These are phyloP conservation scores for Dreissena polymorpha DNA, from an alignment of 1,140 invertebrate genomes.

Conservation along the genomic window DNA sequence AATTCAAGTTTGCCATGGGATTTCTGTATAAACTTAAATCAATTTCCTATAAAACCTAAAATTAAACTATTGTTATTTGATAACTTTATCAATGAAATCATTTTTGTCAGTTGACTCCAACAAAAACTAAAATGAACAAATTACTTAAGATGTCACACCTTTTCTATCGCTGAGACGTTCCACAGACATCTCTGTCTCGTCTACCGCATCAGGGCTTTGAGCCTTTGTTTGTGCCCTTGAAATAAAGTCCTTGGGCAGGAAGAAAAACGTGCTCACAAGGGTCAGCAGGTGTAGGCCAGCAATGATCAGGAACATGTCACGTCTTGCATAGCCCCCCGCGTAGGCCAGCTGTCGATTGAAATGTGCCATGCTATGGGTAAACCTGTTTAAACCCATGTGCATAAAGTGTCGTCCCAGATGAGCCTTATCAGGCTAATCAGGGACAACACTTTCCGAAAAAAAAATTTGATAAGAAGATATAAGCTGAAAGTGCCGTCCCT, in stretches of 20 bases:
- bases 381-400: no score
- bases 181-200: background rate
- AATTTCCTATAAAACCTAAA: no score
- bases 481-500: constrained; percentile 63
- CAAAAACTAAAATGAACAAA: no score
- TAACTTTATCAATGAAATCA: no score
- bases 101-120: no score
- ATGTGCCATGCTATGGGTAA: no score
- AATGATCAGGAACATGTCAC: constrained; percentile 58
- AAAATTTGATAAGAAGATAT: constrained; percentile 53
- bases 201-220: background rate
- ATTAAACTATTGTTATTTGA: background rate
- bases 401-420: no score
- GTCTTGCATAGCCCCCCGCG: constrained; percentile 56
- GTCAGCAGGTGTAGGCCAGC: constrained; percentile 55
- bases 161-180: background rate
- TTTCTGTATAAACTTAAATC: no score
- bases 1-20: no score
- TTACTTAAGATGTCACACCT: no score
- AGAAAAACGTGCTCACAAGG: constrained; percentile 63
- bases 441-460: no score
- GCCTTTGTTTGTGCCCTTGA: background rate
- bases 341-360: constrained; percentile 57
- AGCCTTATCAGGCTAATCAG: no score
- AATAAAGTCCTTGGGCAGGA: constrained; percentile 65